Base-by-base conservation (phyloP, 2,888 invertebrate species). In the Dione juno region DNA sequence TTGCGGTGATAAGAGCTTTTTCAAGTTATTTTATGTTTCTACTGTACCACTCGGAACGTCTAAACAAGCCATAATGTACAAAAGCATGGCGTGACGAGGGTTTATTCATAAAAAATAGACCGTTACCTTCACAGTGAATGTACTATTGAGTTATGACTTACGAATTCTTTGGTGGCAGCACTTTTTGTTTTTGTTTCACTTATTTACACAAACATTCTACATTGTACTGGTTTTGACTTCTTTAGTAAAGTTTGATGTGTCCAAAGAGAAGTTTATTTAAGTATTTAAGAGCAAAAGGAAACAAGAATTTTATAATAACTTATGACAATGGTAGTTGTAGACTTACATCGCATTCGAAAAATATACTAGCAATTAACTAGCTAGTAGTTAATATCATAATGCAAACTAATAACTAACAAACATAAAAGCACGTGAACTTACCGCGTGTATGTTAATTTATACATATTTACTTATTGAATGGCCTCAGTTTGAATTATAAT, bases 91-190 rank as follows among this genome's bases (percentile, higher is more conserved):
- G 74, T 75, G 74, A 75, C 69, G 67, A 67, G 71, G 58, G 73
- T 70, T 71, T 75, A 75, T 75, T 75, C 75, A 73, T 73, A 75
- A 73, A 73, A 67, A 71, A 70, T 73, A 67, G 59, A 68, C 71
- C 67, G 70, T 73, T 70, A 73, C 67, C 64, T 67, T 67, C 64
- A 54, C 70, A 65, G 70, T 67, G 53, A 70, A 66, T 67, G 52
- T 73, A 70, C 59, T 67, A 70, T 73, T 70, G 67, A 73, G 67
- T 73, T 67, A 70, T 50, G 67, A 70, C 61, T 61, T 61, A 61
- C 61, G 45, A 43, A 70, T 41, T 67, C 63, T 67, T 59, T 41
- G 64, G 59, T 65, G 45, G 48, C 66, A 66, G 67, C 59, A 59
- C 70, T 69, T 69, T 72, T 67, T 67, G 43, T 67, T 67, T 61